phyloP scores from a whole-genome alignment of 1,140 invertebrate species.

The Cylas formicarius region DNA sequence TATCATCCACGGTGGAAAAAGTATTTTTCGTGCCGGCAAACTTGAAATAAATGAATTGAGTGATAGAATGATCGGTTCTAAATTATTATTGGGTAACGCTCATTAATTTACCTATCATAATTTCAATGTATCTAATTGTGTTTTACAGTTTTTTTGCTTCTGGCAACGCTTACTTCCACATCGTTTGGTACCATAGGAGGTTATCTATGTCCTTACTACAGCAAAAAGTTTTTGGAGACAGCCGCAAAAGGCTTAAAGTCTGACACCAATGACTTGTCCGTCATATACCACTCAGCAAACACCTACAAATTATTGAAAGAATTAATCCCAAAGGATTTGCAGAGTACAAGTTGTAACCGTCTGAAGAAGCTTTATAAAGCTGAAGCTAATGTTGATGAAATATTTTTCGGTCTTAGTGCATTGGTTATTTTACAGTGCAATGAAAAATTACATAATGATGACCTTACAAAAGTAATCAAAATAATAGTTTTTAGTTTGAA shows the following conservation, averaged over 20 bases:
- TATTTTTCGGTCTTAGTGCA: slow-evolving; percentile 30
- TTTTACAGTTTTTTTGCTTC: slow-evolving; percentile 15
- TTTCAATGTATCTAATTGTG: too few relatives aligned
- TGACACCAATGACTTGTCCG: slow-evolving; percentile 25
- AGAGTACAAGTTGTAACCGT: slow-evolving; percentile 26
- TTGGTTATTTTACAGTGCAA: slow-evolving; percentile 29
- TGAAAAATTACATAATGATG: slow-evolving; percentile 31
- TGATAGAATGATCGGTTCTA: too few relatives aligned
- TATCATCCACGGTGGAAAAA: too few relatives aligned
- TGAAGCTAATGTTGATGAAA: slow-evolving; percentile 23
- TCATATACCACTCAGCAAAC: slow-evolving; percentile 29
- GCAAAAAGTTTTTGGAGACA: slow-evolving; percentile 28
- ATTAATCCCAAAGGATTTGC: slow-evolving; percentile 18
- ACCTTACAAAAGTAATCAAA: slow-evolving; percentile 28
- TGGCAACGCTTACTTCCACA: not conserved
- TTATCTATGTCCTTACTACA: slow-evolving; percentile 29
- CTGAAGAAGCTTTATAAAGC: slow-evolving; percentile 25
- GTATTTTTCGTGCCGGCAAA: too few relatives aligned
- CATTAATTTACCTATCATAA: too few relatives aligned
- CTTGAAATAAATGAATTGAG: too few relatives aligned
- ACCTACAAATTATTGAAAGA: slow-evolving; percentile 30
- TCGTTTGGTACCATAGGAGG: slow-evolving; percentile 29
- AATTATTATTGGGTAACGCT: too few relatives aligned
- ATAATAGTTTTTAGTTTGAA: not conserved
- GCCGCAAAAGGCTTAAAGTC: slow-evolving; percentile 22